Evolutionary conservation across 2,797 vertebrate species (phyloP).

Genomic region (Triplophysa bombifrons): DNA sequence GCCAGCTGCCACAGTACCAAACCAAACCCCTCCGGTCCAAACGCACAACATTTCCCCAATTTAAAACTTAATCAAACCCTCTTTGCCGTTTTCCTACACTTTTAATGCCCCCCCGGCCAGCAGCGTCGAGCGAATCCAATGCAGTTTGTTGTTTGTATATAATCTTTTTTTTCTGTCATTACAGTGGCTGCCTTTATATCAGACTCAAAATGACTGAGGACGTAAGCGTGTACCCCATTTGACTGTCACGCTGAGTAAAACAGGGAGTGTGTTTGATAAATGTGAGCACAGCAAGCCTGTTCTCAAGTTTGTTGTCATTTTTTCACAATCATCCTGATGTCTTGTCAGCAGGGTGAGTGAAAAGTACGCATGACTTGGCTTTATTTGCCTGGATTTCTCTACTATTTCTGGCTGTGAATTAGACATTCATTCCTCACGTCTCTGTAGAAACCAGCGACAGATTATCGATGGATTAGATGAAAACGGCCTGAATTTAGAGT

Average conservation of each 20-base stretch:
- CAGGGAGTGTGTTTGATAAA: constrained; percentile 39
- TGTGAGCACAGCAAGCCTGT: constrained; percentile 49
- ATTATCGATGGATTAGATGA: constrained; percentile 70
- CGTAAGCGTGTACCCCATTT: constrained; percentile 38
- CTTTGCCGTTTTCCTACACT: background rate
- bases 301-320: constrained; percentile 57
- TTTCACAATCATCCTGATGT: constrained; percentile 51
- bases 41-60: background rate
- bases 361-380: constrained; percentile 56
- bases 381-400: constrained; percentile 49
- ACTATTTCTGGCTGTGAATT: constrained; percentile 56
- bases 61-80: constrained; percentile 32
- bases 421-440: constrained; percentile 54
- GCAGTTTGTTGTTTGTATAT: constrained; percentile 17
- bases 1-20: constrained; percentile 29
- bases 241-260: constrained; percentile 37
- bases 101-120: constrained; percentile 16
- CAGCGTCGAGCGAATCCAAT: constrained; percentile 15
- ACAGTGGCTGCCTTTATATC: constrained; percentile 34
- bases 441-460: constrained; percentile 54
- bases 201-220: constrained; percentile 32
- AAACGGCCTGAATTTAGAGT: constrained; percentile 30
- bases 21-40: constrained; percentile 31
- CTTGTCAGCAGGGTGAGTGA: constrained; percentile 52
- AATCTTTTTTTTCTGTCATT: constrained; percentile 26